phyloP scores from a whole-genome alignment of 2,113 vertebrate genomes.

The Conger conger region DNA sequence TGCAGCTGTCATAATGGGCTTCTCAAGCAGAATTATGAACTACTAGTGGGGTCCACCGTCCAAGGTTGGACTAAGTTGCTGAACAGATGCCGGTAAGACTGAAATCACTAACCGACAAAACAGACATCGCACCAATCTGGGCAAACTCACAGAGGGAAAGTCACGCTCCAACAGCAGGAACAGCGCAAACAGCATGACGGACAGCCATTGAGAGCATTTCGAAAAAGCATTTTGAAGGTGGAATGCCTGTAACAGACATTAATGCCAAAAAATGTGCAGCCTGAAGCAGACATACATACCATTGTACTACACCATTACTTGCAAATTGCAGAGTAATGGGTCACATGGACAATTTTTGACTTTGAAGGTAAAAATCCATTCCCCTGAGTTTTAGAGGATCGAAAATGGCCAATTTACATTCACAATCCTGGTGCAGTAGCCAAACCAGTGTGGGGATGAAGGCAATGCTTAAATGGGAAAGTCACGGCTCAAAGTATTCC shows the following conservation, averaged over 20 bases:
- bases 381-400: too few relatives aligned
- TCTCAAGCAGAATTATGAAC: too few relatives aligned
- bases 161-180: too few relatives aligned
- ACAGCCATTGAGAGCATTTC: neutral
- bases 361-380: neutral
- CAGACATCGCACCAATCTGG: too few relatives aligned
- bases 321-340: neutral
- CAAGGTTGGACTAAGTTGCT: too few relatives aligned
- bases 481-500: neutral
- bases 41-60: too few relatives aligned
- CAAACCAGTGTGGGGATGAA: neutral
- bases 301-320: neutral
- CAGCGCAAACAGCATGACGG: too few relatives aligned
- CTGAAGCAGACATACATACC: neutral
- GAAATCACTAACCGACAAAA: too few relatives aligned
- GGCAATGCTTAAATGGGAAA: neutral
- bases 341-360: neutral
- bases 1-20: too few relatives aligned
- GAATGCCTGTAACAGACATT: neutral
- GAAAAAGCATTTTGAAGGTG: neutral
- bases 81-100: too few relatives aligned
- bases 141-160: too few relatives aligned
- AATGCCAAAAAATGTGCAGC: neutral
- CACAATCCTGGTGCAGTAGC: neutral
- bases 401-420: too few relatives aligned